Percentiles rank a stretch among this genome's conserved stretches.
Conservation (phyloP, 2,888 invertebrate species). For the Tenodera sinensis region DNA sequence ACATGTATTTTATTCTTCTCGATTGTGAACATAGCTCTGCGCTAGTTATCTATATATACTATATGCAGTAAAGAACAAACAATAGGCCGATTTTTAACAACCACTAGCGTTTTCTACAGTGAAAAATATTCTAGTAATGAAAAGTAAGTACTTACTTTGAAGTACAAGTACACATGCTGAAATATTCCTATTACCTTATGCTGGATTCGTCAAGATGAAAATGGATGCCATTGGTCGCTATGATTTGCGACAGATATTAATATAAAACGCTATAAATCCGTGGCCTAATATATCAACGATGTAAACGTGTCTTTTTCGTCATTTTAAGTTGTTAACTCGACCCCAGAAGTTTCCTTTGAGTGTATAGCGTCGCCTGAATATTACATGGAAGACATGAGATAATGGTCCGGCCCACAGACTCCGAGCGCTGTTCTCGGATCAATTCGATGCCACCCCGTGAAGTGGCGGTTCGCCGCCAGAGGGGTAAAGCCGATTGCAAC, state of each 20-base stretch:
- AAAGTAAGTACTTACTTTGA: neutral
- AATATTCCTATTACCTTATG: neutral
- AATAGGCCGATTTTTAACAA: neutral
- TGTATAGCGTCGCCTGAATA: neutral
- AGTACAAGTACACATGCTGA: neutral
- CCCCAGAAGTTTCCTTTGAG: neutral
- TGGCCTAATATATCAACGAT: neutral
- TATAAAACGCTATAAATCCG: neutral
- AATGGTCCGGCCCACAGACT: constrained; percentile 14
- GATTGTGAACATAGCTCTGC: neutral
- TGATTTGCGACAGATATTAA: neutral
- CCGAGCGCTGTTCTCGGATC: neutral
- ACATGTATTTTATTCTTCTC: neutral
- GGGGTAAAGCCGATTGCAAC: constrained; percentile 7
- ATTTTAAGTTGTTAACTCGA: neutral
- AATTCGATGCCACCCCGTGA: neutral
- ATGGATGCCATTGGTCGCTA: neutral
- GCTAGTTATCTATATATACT: neutral
- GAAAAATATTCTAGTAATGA: neutral
- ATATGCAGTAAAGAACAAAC: neutral
- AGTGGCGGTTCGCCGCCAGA: neutral
- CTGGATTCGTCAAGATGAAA: neutral
- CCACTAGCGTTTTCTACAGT: neutral
- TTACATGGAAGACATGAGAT: neutral
- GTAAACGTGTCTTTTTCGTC: neutral